Base-by-base conservation (phyloP, 1,140 invertebrate species). In the Atopsyche davidsoni region DNA sequence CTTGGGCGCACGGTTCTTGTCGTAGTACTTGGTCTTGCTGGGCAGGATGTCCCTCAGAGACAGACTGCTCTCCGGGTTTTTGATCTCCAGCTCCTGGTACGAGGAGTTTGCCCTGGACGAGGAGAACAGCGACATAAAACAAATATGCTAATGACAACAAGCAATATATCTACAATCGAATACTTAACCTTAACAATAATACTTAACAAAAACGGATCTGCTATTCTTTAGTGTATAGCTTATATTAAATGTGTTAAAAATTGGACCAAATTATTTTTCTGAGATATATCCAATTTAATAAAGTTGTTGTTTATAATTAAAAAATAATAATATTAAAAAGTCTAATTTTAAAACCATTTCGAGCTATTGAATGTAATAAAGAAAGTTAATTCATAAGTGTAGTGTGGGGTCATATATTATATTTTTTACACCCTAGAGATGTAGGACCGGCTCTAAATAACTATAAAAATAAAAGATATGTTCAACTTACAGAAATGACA, bases 1-100 rank as follows among this genome's bases (percentile, higher is more conserved):
- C 68, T 92, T 92, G 0, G 89, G 89, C 0, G 89, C 87, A 57
- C 87, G 77, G 69, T 91, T 91, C 69, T 93, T 92, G 67, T 93
- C 89, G 62, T 93, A 93, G 40, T 84, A 81, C 66, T 89, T 90
- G 6, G 85, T 82, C 65, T 87, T 87, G 41, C 86, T 75, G 6
- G 88, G 89, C 39, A 92, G 68, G 62, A 92, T 91, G 64, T 92
- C 89, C 34, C 79, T 75, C 7, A 92, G 68, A 25, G 84, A 87
- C 40, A 89, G 70, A 60, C 82, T 84, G 10, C 75, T 77, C 61
- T 84, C 82, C 0, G 61, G 59, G 25, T 50, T 49, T 51, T 68
- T 69, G 7, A 72, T 44, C 45, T 74, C 72, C 45, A 71, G 64
- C 46, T 74, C 72, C 61, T 72, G 69, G 44, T 68, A 69, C n/a